Evolutionary conservation across 1,140 invertebrate genomes (phyloP).

Genomic region (Scylla paramamosain): DNA sequence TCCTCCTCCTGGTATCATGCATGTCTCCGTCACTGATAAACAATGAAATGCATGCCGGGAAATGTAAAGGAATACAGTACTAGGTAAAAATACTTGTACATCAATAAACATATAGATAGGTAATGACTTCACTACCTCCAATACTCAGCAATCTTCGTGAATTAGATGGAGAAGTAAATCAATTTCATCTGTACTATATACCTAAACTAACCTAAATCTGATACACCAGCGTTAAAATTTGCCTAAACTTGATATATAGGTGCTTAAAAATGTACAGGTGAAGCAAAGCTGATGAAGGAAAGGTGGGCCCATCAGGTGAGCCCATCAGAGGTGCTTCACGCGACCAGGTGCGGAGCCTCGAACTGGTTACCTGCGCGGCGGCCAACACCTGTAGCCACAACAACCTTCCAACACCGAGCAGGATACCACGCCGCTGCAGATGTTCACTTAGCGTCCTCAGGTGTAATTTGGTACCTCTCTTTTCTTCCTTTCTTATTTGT

Average conservation of each 20-base stretch:
- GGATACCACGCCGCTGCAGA: neutral
- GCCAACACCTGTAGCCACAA: neutral
- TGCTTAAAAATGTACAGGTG: neutral
- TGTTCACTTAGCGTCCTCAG: neutral
- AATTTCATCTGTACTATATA: too few species aligned
- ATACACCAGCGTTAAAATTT: neutral
- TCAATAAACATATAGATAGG: too few species aligned
- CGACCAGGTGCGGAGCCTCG: neutral
- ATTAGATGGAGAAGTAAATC: too few species aligned
- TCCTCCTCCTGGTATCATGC: too few species aligned
- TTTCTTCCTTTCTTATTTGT: neutral
- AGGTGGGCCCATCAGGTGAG: neutral
- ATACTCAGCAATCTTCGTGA: too few species aligned
- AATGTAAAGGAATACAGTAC: too few species aligned
- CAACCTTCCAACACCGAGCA: neutral
- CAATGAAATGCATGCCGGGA: too few species aligned
- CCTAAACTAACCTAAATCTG: neutral
- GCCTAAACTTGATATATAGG: too few species aligned
- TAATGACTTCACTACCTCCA: too few species aligned
- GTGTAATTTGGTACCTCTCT: neutral
- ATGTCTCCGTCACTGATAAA: too few species aligned
- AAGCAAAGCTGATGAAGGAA: neutral
- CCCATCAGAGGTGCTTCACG: neutral
- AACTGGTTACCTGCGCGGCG: neutral
- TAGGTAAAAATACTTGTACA: too few species aligned